Conservation (phyloP, 2,797 vertebrate species). For the Pantherophis vulpinus region DNA sequence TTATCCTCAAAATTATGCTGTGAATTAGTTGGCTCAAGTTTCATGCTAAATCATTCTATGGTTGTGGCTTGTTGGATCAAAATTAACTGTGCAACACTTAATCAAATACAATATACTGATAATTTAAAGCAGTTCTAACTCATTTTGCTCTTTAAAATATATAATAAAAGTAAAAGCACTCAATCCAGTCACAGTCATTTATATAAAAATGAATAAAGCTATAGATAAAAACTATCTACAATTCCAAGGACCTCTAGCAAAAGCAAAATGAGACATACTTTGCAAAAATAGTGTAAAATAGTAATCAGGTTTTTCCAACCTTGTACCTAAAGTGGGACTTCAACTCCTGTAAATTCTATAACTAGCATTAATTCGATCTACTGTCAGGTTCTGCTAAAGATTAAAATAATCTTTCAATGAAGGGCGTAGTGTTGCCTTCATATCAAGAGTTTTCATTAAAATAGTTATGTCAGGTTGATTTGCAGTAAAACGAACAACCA, state of each 20-base stretch:
- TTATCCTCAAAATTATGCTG: neutral
- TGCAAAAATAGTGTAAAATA: neutral
- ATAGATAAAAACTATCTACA: neutral
- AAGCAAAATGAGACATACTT: neutral
- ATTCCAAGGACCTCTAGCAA: neutral
- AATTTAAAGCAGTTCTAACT: neutral
- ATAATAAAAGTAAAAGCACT: neutral
- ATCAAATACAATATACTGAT: neutral
- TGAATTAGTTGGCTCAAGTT: neutral
- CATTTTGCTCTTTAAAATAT: neutral
- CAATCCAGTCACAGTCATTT: fast-evolving
- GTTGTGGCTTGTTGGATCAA: neutral
- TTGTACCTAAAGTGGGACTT: neutral
- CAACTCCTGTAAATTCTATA: neutral
- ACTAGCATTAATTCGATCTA: neutral
- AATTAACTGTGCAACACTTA: neutral
- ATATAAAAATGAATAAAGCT: no score
- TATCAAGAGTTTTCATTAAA: neutral
- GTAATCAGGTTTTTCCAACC: neutral
- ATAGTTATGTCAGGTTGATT: neutral
- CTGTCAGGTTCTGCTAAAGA: neutral
- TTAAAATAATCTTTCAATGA: neutral
- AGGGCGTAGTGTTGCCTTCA: neutral
- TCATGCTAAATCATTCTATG: neutral
- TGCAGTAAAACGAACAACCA: neutral